phyloP scores from a whole-genome alignment of 2,888 invertebrate genomes.

The Cartodere bifasciata region DNA sequence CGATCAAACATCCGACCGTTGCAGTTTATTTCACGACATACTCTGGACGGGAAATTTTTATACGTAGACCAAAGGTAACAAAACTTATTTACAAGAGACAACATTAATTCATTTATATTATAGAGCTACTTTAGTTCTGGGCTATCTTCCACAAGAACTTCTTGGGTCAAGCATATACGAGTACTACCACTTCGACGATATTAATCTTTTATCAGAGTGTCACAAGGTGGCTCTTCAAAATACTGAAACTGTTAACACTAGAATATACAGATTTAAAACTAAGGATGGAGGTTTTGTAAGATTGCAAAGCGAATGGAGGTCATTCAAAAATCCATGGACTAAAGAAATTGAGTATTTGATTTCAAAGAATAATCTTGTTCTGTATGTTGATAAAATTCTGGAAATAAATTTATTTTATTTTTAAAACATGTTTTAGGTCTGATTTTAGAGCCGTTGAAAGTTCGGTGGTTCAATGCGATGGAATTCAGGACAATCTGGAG shows the following conservation, averaged over 20 bases:
- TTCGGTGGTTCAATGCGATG: constrained; percentile 35
- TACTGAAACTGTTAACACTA: constrained; percentile 49
- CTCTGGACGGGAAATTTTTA: constrained; percentile 82
- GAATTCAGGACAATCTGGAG: constrained; percentile 39
- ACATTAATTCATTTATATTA: constrained; percentile 5
- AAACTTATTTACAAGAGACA: too few species aligned
- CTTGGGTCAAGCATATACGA: constrained; percentile 88
- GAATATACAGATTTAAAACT: constrained; percentile 65
- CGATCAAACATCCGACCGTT: constrained; percentile 46
- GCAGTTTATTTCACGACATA: constrained; percentile 73
- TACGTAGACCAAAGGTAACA: constrained; percentile 83
- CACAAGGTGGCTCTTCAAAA: constrained; percentile 68
- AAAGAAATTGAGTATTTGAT: constrained; percentile 87
- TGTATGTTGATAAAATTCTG: constrained; percentile 36
- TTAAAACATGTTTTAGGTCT: constrained; percentile 27
- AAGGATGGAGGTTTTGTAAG: constrained; percentile 64
- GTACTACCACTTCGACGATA: constrained; percentile 74
- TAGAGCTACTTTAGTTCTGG: constrained; percentile 78
- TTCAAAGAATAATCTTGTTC: constrained; percentile 69
- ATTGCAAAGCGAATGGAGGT: constrained; percentile 75
- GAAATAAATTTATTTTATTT: constrained; percentile 4
- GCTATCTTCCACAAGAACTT: constrained; percentile 86
- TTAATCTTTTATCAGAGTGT: constrained; percentile 64
- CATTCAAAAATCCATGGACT: constrained; percentile 91
- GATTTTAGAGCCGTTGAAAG: constrained; percentile 39